Base-by-base conservation (phyloP, 53 echinoderm and acorn worm species). In the Hippasteria phrygiana region DNA sequence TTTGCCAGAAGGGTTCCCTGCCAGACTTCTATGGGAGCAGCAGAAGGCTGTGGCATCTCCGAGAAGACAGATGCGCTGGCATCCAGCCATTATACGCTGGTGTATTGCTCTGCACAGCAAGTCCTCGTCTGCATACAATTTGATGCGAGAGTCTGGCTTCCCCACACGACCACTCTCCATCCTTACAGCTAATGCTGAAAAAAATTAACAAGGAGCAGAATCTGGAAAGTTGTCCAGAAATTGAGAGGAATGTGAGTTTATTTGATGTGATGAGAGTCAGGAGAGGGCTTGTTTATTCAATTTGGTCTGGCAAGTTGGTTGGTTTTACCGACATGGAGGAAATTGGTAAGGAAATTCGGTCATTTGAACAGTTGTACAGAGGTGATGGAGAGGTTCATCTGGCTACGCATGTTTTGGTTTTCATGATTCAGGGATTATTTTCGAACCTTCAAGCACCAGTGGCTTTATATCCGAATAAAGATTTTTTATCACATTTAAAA, bases 261-360 rank as follows among this genome's bases (percentile, higher is more conserved):
- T 62, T 90, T 47, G 87, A 91, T 79, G 88, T 87, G 24, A 91
- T 91, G 88, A 91, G 88, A 35, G n/a, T 91, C 0, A 87, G 55
- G 43, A 1, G 62, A 12, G 76, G 91, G 3, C 67, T 90, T 7
- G 86, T 74, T 0, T 73, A 42, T 54, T 55, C 74, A 0, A 59
- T 43, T 0, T 5, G 73, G 10, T 73, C 91, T 9, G 91, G 91
- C 0, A 54, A 88, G 67, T n/a, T 87, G 2, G 38, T 88, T 0
- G 88, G 91, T 0, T 87, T 91, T 37, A 78, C 79, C 4, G 87
- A 88, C 40, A 70, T 79, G 0, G 88, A 71, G 0, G 36, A 62
- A 13, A 35, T 91, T 2, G 70, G 65, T 0, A 69, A 87, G 45
- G 91, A 91, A 56, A 12, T 91, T 5, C 22, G 54, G 36, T 17